Percentiles rank a stretch among this genome's conserved stretches.
phyloP scores from a whole-genome alignment of 2,888 invertebrate genomes.

The Sarcophaga subvicina region DNA sequence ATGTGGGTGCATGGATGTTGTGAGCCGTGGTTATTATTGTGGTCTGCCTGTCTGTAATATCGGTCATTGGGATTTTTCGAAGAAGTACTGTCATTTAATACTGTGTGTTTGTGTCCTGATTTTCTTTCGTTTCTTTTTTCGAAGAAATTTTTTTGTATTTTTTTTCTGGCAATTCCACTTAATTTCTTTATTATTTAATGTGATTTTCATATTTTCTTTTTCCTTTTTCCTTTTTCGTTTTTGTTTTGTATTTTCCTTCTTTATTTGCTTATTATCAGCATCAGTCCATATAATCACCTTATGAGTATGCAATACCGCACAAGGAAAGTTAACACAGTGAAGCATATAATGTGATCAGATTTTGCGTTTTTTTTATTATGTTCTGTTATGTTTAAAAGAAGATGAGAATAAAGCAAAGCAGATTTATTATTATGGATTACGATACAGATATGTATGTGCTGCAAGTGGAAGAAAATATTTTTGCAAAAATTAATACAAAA shows the following conservation, averaged over 20 bases:
- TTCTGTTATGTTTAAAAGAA: too few relatives aligned
- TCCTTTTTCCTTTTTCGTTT: neutral
- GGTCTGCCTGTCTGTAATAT: constrained; percentile 30
- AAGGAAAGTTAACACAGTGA: too few relatives aligned
- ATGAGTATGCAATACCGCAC: too few relatives aligned
- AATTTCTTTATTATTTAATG: constrained; percentile 21
- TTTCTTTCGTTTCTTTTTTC: constrained; percentile 11
- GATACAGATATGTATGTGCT: too few relatives aligned
- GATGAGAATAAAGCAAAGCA: too few relatives aligned
- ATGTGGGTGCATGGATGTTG: constrained; percentile 11
- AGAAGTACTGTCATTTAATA: constrained; percentile 26
- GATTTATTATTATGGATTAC: too few relatives aligned
- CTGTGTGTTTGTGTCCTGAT: neutral
- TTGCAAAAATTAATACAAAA: too few relatives aligned
- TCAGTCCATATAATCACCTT: constrained; percentile 21
- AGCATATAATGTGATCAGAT: too few relatives aligned
- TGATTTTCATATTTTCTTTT: constrained; percentile 32
- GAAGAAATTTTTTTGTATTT: neutral
- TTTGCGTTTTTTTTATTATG: too few relatives aligned
- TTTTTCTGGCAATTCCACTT: constrained; percentile 4
- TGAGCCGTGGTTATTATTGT: constrained; percentile 22
- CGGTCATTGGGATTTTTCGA: constrained; percentile 28
- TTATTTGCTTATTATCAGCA: constrained; percentile 10
- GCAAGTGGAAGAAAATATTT: too few relatives aligned
- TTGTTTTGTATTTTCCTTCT: constrained; percentile 5